Base-by-base conservation (phyloP, 2,113 vertebrate species). In the Cochlearius cochlearius region DNA sequence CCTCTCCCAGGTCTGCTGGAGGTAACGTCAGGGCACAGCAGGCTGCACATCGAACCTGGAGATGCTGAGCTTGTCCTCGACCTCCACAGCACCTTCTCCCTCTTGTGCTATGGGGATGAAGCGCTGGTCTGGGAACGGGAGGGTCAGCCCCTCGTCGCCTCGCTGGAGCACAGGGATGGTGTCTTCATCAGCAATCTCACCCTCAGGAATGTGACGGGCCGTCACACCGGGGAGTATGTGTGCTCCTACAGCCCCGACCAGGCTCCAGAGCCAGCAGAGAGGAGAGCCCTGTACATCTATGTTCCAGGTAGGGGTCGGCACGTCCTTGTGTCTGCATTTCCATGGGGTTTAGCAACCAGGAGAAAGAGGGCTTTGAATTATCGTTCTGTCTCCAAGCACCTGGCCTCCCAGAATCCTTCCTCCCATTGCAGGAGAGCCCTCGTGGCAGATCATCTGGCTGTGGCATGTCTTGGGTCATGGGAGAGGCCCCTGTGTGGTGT, bases 181-280 rank as follows among this genome's bases (percentile, higher is more conserved):
- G 93, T n/a, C 86, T 98, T 98, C 2, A 56, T 98, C 84, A 99
- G 98, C 67, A 94, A 94, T 15, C 95, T 99, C 71, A 98, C 95
- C 4, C 97, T 99, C 78, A 82, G 82, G 78, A 98, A 98, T 0
- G 98, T 99, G 90, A 99, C 97, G 1, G 99, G 99, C 95, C 95
- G 80, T 11, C 97, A 99, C 96, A 99, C 99, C 0, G 99, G 99
- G 19, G 98, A 99, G 67, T 99, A 99, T 71, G 72, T 91, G 0
- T 99, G 99, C 66, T 19, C 66, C 34, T 98, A 98, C 93, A 91
- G 96, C 58, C 78, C 87, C 2, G 92, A 97, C 38, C 74, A 30
- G 3, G 80, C 36, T 30, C 79, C 92, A 21, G 97, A 96, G 60
- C 75, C 71, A 4, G 74, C 14, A 0, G 98, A 99, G 86, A 94